Evolutionary conservation across 2,113 vertebrate species (phyloP).

Genomic region (Mesocricetus auratus): DNA sequence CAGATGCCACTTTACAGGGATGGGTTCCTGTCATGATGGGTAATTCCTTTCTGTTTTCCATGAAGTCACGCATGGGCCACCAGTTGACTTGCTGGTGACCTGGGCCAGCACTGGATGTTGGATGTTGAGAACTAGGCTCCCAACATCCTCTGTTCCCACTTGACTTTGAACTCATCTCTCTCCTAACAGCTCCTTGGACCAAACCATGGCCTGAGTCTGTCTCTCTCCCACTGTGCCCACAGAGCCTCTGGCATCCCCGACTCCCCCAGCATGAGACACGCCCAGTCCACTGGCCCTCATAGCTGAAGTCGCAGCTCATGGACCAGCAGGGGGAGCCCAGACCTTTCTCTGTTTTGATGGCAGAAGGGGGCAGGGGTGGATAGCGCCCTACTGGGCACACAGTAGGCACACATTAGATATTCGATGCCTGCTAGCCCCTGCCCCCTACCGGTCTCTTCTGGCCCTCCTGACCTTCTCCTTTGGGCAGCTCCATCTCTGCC

Average conservation of each 20-base stretch:
- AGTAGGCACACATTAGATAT: background rate
- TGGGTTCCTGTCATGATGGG: background rate
- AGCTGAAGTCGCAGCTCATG: background rate
- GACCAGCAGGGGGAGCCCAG: background rate
- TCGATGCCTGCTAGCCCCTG: background rate
- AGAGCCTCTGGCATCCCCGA: no score
- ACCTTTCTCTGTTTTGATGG: background rate
- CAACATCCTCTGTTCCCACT: background rate
- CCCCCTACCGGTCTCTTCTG: background rate
- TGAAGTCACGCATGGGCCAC: background rate
- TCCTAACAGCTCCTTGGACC: background rate
- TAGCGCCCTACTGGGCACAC: background rate
- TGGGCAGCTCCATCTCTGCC: background rate
- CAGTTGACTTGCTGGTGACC: background rate
- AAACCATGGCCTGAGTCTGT: background rate
- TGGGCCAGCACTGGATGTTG: background rate
- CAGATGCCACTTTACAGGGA: background rate
- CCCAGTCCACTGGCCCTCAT: background rate
- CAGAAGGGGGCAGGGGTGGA: background rate
- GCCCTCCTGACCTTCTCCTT: background rate
- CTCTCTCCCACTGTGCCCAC: background rate
- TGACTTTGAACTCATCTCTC: background rate
- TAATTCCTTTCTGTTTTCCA: background rate
- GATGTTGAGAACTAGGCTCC: background rate
- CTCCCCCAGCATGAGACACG: background rate